Evolutionary conservation across 2,113 vertebrate genomes (phyloP).

Genomic region (Poeciliopsis occidentalis): DNA sequence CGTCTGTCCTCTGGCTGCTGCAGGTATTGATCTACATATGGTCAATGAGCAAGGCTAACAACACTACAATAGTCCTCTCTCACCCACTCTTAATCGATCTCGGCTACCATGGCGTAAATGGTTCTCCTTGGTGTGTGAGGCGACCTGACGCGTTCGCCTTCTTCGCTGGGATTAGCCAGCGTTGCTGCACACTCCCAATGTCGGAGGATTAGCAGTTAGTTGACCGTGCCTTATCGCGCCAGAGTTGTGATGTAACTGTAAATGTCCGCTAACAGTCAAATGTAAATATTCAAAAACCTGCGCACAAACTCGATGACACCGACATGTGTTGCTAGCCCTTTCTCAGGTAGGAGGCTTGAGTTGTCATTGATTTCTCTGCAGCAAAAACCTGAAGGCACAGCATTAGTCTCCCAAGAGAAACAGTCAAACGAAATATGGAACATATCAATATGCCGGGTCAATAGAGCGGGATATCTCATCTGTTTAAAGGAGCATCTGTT

Average conservation of each 20-base stretch:
- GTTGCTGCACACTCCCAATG: conserved; percentile 34
- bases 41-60: conserved; percentile 75
- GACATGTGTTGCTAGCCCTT: conserved; percentile 32
- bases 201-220: conserved; percentile 31
- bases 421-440: conserved; percentile 36
- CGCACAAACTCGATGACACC: neutral
- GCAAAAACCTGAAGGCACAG: conserved; percentile 65
- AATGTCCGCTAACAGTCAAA: conserved; percentile 2
- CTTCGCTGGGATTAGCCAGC: conserved; percentile 36
- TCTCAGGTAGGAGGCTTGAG: conserved; percentile 50
- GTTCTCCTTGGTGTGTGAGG: conserved; percentile 26
- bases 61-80: conserved; percentile 63
- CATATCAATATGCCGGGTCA: conserved; percentile 58
- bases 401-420: conserved; percentile 63
- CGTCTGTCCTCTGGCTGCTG: conserved; percentile 60
- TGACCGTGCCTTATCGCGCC: neutral
- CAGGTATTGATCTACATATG: conserved; percentile 74
- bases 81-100: conserved; percentile 63
- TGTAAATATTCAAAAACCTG: conserved; percentile 11
- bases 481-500: conserved; percentile 47
- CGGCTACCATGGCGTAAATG: conserved; percentile 50
- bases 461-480: conserved; percentile 61
- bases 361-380: conserved; percentile 73
- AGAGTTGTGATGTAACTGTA: conserved; percentile 1
- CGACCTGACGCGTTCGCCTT: conserved; percentile 47